Percentiles rank a stretch among this genome's conserved stretches.
phyloP scores from a whole-genome alignment of 1,140 invertebrate genomes.

The Drosophila parabipectinata region DNA sequence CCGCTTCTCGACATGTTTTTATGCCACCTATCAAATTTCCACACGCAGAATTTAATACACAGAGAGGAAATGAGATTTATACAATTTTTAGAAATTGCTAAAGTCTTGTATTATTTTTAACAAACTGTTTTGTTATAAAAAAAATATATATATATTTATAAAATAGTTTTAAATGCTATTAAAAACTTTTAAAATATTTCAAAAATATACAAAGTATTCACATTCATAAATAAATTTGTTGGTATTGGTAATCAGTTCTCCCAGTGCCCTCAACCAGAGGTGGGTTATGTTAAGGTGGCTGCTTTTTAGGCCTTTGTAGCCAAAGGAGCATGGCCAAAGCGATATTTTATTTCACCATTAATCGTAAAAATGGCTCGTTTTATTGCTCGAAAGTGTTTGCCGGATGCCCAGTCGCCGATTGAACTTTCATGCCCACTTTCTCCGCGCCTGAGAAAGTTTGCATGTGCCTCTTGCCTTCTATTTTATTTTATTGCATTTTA shows the following conservation, averaged over 20 bases:
- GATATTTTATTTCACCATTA: conserved; percentile 70
- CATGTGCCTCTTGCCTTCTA: conserved; percentile 38
- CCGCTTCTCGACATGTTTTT: conserved; percentile 35
- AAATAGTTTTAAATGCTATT: too few species aligned
- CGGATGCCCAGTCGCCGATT: conserved; percentile 21
- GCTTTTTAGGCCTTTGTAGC: neutral
- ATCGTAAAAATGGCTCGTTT: conserved; percentile 51
- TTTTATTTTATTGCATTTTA: conserved; percentile 1
- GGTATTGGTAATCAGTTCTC: neutral
- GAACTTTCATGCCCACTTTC: conserved; percentile 15
- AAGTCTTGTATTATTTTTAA: too few species aligned
- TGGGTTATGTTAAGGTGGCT: conserved; percentile 7
- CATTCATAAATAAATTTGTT: too few species aligned
- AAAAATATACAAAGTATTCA: too few species aligned
- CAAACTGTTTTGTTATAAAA: too few species aligned
- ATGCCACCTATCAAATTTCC: conserved; percentile 38
- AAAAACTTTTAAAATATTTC: too few species aligned
- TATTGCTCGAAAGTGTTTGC: conserved; percentile 63
- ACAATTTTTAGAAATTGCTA: neutral
- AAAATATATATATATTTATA: too few species aligned
- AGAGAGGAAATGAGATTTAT: neutral
- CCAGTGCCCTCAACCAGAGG: conserved; percentile 1
- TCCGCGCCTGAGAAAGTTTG: conserved; percentile 45
- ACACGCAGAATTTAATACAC: conserved; percentile 14
- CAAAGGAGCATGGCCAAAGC: conserved; percentile 16